Evolutionary conservation across 2,797 vertebrate species (phyloP).

Genomic region (Gadopsis marmoratus): DNA sequence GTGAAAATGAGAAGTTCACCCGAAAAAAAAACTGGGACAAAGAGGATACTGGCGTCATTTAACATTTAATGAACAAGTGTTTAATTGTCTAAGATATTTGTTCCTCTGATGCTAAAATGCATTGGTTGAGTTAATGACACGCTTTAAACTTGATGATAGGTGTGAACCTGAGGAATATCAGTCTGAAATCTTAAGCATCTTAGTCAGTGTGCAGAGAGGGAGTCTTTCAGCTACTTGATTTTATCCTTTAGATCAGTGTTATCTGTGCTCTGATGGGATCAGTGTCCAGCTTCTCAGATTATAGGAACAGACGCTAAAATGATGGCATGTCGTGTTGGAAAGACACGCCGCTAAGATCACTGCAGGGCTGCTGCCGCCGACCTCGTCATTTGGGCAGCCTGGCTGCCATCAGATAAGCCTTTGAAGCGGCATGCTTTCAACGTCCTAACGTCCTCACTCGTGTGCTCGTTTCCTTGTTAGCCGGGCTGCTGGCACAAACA

Average conservation of each 20-base stretch:
- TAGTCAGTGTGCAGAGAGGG: neutral
- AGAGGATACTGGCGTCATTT: neutral
- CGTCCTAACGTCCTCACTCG: constrained; percentile 11
- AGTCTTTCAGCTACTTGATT: constrained; percentile 21
- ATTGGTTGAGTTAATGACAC: neutral
- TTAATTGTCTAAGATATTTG: neutral
- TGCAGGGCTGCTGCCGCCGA: neutral
- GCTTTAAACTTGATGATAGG: neutral
- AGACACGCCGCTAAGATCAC: constrained; percentile 11
- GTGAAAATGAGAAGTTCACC: neutral
- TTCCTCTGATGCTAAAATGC: neutral
- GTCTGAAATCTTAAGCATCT: constrained; percentile 17
- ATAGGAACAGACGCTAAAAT: constrained; percentile 21
- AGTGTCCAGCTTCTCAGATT: constrained; percentile 51
- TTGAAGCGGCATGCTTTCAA: constrained; percentile 44
- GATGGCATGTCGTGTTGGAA: constrained; percentile 41
- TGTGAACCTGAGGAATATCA: constrained; percentile 16
- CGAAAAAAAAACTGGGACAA: neutral
- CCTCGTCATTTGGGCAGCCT: constrained; percentile 33
- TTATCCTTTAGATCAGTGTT: constrained; percentile 42
- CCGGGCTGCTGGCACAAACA: neutral
- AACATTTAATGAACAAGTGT: neutral
- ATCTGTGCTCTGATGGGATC: constrained; percentile 46
- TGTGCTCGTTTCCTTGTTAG: constrained; percentile 41
- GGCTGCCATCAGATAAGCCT: constrained; percentile 35